Evolutionary conservation across 2,888 invertebrate species (phyloP), one percentile per base, ranked within the genome.

Genomic region (Drosophila histrio): DNA sequence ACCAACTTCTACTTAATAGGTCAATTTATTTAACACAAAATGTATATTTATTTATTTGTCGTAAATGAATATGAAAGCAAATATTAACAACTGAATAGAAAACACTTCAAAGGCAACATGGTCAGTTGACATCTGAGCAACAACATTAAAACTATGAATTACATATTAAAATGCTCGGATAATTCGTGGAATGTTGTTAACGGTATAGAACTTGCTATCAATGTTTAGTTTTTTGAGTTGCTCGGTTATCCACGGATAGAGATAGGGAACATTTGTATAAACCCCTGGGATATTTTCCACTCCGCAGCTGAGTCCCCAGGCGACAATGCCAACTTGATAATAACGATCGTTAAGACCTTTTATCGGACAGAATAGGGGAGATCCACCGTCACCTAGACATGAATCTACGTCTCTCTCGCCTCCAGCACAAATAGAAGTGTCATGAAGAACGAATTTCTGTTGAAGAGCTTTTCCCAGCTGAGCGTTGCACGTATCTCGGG

Each of bases 241-340:
- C 1, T 6, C 7, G 0, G 0, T 15, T 8, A 72, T 22, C 72
- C 72, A 72, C 1, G 58, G 28, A 19, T 17, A 21, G 0, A 56
- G 15, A 15, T 92, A 88, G 0, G 94, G 92, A 0, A 96, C 93
- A 88, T 95, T 94, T 0, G 94, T 95, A 88, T 96, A 96, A 0
- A 95, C 95, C 0, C 95, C 96, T 0, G 96, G 96, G 9, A 93
- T 92, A 30, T 93, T 92, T 47, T 93, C 91, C 6, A 90, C 89
- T 0, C 95, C 96, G 79, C 96, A 96, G 0, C 94, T 95, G 67
- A 96, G 94, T 17, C 96, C 96, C 96, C 96, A 96, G 0, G 96
- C 94, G 0, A 96, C 96, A 44, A 96, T 95, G 3, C 95, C 96
- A 19, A 85, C 86, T 58, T 90, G 90, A 44, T 85, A 76, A 58